Evolutionary conservation across 2,113 vertebrate genomes (phyloP), one percentile per base, ranked within the genome.

Genomic region (Thunnus maccoyii): DNA sequence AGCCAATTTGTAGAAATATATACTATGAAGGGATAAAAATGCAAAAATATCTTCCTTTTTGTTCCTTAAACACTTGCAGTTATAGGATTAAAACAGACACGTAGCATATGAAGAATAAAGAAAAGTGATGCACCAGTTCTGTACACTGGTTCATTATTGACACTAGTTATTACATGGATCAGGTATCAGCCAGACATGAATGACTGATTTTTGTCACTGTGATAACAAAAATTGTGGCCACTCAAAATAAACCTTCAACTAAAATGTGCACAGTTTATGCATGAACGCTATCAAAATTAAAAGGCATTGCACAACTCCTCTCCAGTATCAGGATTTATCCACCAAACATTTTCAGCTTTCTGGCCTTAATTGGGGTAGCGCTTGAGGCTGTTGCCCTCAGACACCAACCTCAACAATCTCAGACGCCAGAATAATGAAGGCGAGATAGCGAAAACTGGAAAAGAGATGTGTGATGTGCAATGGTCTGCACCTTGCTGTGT

Each of bases 381-480:
- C 52, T 62, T 32, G 22, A 62, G 36, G 44, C 47, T 32, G 78
- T 61, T 60, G 60, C 30, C 46, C 30, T 44, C 22, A 36, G 11
- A 64, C 7, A 16, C 48, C 55, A 52, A 10, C 36, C 12, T 56
- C 58, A 82, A 8, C 57, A n/a, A 64, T 20, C 51, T 64, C 50
- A 70, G 44, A 81, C 56, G 9, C 27, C 44, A 57, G 3, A 3
- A 11, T 27, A n/a, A 79, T 17, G 32, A 66, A 60, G 16, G 15
- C 11, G 41, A 22, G 0, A n/a, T 4, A 50, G 30, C 27, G 7
- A 41, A 41, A 41, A 41, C 36, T 41, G 36, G 36, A 9, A 9
- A 41, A 41, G 36, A 41, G 36, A 41, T 41, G 7, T 41, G 36
- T 41, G 36, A 41, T 41, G 36, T 41, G 11, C 18, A 2, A 16